phyloP scores from a whole-genome alignment of 2,113 vertebrate genomes.

The Crotophaga sulcirostris region DNA sequence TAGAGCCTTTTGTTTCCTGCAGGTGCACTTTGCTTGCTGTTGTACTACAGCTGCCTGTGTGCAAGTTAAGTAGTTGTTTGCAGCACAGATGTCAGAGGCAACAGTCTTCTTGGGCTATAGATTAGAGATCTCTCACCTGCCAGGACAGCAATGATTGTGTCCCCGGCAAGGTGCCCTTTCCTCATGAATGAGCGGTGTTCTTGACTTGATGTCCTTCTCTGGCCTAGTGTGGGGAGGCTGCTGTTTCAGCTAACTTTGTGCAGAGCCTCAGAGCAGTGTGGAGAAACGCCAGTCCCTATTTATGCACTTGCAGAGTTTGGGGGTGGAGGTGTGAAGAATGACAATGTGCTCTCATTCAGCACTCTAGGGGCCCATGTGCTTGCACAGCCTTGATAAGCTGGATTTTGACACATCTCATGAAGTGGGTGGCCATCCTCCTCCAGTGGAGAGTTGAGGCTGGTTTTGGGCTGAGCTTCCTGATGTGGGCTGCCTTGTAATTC shows the following conservation, averaged over 20 bases:
- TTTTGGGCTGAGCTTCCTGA: background rate
- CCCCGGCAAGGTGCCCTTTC: background rate
- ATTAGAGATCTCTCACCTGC: background rate
- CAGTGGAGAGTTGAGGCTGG: background rate
- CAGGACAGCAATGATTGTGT: background rate
- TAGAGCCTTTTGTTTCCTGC: background rate
- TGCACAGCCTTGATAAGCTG: background rate
- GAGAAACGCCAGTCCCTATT: background rate
- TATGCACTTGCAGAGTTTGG: background rate
- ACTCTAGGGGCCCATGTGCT: background rate
- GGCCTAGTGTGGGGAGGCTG: background rate
- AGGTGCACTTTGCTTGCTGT: background rate
- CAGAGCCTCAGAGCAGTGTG: background rate
- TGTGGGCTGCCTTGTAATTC: background rate
- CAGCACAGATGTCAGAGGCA: background rate
- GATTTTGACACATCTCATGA: background rate
- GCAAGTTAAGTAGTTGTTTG: background rate
- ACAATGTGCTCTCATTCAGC: background rate
- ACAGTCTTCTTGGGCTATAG: background rate
- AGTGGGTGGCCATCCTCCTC: background rate
- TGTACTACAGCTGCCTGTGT: background rate
- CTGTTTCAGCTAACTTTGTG: background rate
- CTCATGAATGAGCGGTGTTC: background rate
- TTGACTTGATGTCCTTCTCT: background rate
- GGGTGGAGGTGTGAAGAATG: background rate